Evolutionary conservation across 2,888 invertebrate species (phyloP), one percentile per base, ranked within the genome.

Genomic region (Carcina quercana): DNA sequence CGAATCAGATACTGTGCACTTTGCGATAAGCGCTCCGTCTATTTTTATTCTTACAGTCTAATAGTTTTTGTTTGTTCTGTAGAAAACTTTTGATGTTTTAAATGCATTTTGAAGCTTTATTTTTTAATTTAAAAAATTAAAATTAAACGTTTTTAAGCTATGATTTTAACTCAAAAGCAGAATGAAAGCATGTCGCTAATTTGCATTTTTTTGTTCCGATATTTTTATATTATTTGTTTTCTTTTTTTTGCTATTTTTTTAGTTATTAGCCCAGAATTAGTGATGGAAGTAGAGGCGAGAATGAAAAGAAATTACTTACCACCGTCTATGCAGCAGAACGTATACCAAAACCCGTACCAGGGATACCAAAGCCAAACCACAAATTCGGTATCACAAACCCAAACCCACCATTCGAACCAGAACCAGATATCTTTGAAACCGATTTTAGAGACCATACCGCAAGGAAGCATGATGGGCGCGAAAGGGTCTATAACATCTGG

Each of bases 241-340:
- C 47, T 43, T 44, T 43, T 47, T 43, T 37, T 40, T 37, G 44
- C 38, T 32, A 34, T 30, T 34, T 48, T 57, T 68, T 72, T 87
- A 95, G 95, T 93, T 61, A 94, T 95, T 84, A 93, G 93, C 70
- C 93, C 94, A 45, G 94, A 95, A 72, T 86, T 95, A 74, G 91
- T 94, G 51, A 91, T 92, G 88, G 95, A 95, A 68, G 94, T 95
- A 48, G 95, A 95, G 80, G 91, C 91, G 53, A 88, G 95, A 65
- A 95, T 95, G 94, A 91, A 92, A 66, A 85, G 91, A 49, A 90
- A 91, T 59, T 91, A 92, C 69, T 85, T 92, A 55, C 93, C 93
- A 32, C 89, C 93, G 39, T 88, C 89, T 28, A 85, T 90, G 59
- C 87, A 87, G 58, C 87, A 87, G 58, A 74, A 57, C 7, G 66